Evolutionary conservation across 2,797 vertebrate species (phyloP).

Genomic region (Decapterus maruadsi): DNA sequence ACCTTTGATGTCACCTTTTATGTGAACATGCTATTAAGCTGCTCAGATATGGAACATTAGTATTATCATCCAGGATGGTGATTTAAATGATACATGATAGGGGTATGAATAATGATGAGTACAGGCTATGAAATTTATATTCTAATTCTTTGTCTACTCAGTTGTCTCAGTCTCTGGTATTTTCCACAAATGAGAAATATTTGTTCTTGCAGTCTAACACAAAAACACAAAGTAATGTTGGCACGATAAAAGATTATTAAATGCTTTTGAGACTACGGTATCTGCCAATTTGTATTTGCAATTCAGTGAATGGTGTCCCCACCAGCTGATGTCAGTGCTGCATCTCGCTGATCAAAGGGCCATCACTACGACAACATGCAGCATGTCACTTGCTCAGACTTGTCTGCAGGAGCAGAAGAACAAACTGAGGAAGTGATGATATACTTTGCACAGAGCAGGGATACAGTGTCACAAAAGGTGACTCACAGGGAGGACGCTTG

Average conservation of each 20-base stretch:
- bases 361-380: background rate
- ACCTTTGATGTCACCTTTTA: conserved; percentile 21
- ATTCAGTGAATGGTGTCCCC: background rate
- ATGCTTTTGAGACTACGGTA: background rate
- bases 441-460: conserved; percentile 15
- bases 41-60: background rate
- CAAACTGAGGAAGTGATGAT: conserved; percentile 34
- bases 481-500: conserved; percentile 48
- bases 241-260: background rate
- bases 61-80: background rate
- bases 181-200: background rate
- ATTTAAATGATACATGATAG: conserved; percentile 17
- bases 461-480: conserved; percentile 66
- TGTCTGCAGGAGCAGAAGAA: conserved; percentile 41
- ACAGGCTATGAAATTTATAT: background rate
- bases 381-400: conserved; percentile 48
- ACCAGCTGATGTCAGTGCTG: background rate
- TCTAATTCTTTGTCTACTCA: background rate
- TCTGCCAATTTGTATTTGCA: background rate
- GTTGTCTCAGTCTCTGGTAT: background rate
- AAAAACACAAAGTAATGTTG: background rate
- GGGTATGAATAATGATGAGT: background rate
- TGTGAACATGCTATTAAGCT: background rate
- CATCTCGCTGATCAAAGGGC: background rate
- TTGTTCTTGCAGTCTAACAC: conserved; percentile 1